A percentile compares a stretch with the other conserved stretches of the same genome.
phyloP scores from a whole-genome alignment of 2,113 vertebrate species.

The Donacobius atricapilla region DNA sequence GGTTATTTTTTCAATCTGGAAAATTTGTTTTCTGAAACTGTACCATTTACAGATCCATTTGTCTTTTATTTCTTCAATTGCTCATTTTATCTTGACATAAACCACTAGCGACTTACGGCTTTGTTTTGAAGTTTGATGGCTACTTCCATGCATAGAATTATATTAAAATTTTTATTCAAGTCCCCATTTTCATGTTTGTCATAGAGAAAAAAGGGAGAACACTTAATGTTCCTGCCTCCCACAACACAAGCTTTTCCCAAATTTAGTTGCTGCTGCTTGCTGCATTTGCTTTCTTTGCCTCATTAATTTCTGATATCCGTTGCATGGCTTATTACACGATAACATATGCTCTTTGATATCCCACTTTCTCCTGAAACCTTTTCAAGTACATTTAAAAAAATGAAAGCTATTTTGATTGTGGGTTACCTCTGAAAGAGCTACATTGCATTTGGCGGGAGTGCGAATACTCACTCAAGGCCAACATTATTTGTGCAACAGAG shows the following conservation, averaged over 20 bases:
- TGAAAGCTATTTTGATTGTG: conserved; percentile 1
- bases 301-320: conserved; percentile 31
- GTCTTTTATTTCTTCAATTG: not conserved
- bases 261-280: not conserved
- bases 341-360: conserved; percentile 18
- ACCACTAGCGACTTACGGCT: not conserved
- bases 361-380: not conserved
- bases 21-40: not conserved
- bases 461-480: not conserved
- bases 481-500: not conserved
- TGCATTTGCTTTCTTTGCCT: not conserved
- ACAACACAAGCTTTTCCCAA: not conserved
- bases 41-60: not conserved
- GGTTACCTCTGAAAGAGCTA: not conserved
- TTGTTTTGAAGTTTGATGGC: not conserved
- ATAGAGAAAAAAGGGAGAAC: not conserved
- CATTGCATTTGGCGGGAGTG: not conserved
- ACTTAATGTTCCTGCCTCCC: not conserved
- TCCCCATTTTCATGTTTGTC: not conserved
- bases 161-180: not conserved
- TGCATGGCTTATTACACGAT: conserved; percentile 12
- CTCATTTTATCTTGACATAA: not conserved
- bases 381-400: not conserved
- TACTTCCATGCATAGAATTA: not conserved
- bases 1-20: not conserved